Conservation (phyloP, 2,797 vertebrate genomes). For the Heterohyrax brucei region DNA sequence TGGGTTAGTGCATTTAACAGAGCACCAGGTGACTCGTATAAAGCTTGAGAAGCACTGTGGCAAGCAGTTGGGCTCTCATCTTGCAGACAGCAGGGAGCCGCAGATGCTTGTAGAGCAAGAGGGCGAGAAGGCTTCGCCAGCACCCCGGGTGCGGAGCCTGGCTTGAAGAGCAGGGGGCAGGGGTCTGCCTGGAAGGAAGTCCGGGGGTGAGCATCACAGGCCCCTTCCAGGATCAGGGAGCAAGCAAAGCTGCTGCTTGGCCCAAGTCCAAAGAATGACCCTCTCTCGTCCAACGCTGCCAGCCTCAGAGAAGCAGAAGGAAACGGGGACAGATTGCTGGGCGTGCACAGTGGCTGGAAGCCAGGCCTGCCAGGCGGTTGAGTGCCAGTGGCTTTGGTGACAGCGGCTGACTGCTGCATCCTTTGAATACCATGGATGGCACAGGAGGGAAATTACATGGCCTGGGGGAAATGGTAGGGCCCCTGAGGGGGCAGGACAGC, state of each 20-base stretch:
- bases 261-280: neutral
- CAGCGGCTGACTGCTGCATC: neutral
- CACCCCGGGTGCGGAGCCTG: neutral
- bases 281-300: neutral
- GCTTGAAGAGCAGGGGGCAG: neutral
- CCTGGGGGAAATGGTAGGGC: neutral
- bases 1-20: too few relatives aligned
- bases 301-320: neutral
- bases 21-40: neutral
- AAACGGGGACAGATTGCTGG: neutral
- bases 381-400: neutral
- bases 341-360: neutral
- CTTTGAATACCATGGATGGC: neutral
- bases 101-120: neutral
- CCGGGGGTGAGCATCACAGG: neutral
- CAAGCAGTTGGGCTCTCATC: neutral
- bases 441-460: accelerated
- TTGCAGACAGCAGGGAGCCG: neutral
- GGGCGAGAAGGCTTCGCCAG: neutral
- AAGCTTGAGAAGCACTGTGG: neutral
- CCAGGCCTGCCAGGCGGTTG: neutral
- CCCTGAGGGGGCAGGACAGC: neutral
- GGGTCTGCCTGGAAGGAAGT: neutral
- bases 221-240: neutral
- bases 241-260: neutral